Evolutionary conservation across 2,113 vertebrate genomes (phyloP).

Genomic region (Glaucomys volans): DNA sequence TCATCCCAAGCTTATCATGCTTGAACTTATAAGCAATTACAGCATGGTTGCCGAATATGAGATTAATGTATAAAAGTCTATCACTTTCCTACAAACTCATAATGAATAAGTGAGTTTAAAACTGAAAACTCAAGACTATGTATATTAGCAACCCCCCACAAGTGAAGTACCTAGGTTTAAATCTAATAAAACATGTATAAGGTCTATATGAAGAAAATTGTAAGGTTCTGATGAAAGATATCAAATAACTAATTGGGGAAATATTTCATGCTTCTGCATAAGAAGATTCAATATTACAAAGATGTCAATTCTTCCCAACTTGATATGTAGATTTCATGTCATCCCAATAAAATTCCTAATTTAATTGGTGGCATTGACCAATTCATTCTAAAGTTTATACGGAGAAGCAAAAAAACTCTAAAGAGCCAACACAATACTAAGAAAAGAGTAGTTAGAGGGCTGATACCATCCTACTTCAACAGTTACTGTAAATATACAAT

Average conservation of each 20-base stretch:
- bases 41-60: not conserved
- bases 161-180: not conserved
- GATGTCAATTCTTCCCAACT: not conserved
- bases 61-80: not conserved
- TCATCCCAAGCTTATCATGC: not conserved
- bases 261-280: not conserved
- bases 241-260: not conserved
- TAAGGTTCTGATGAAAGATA: not conserved
- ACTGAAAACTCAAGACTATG: not conserved
- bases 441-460: not conserved
- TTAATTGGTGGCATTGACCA: not conserved
- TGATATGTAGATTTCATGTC: not conserved
- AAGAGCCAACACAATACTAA: not conserved
- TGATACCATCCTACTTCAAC: not conserved
- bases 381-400: not conserved
- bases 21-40: not conserved
- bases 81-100: not conserved
- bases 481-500: not conserved
- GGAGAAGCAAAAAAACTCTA: not conserved
- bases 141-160: not conserved
- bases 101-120: not conserved
- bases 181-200: not conserved
- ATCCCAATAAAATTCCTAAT: not conserved
- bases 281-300: not conserved
- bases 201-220: not conserved